Percentiles rank a stretch among this genome's conserved stretches.
phyloP scores from a whole-genome alignment of 2,888 invertebrate genomes.

The Plebejus argus region DNA sequence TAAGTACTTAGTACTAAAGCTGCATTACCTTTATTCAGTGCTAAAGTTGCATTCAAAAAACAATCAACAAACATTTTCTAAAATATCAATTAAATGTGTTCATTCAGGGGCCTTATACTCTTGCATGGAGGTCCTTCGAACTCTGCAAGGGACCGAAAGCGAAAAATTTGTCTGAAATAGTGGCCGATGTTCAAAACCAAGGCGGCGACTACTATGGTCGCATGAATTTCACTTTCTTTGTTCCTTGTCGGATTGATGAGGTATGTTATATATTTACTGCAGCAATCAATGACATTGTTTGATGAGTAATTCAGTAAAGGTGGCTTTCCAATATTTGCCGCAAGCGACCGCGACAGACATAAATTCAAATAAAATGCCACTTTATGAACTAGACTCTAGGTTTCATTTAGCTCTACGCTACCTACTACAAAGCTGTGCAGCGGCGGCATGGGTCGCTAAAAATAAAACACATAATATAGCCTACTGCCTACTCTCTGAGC shows the following conservation, averaged over 20 bases:
- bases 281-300: no score
- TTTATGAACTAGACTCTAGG: no score
- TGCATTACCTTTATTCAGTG: neutral
- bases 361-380: no score
- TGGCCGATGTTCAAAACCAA: neutral
- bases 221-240: slow-evolving; percentile 28
- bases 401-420: no score
- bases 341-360: no score
- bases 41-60: neutral
- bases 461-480: no score
- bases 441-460: no score
- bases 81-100: neutral
- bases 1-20: neutral
- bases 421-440: no score
- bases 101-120: neutral
- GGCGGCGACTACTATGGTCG: neutral
- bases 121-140: neutral
- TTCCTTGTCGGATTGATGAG: slow-evolving; percentile 27
- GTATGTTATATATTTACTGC: neutral
- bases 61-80: neutral
- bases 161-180: slow-evolving; percentile 8
- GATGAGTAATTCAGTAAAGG: no score
- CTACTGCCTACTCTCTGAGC: no score
- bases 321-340: no score
- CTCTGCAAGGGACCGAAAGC: slow-evolving; percentile 19